A percentile compares a stretch with the other conserved stretches of the same genome.
phyloP scores from a whole-genome alignment of 2,888 invertebrate species.

The Pasiphila rectangulata region DNA sequence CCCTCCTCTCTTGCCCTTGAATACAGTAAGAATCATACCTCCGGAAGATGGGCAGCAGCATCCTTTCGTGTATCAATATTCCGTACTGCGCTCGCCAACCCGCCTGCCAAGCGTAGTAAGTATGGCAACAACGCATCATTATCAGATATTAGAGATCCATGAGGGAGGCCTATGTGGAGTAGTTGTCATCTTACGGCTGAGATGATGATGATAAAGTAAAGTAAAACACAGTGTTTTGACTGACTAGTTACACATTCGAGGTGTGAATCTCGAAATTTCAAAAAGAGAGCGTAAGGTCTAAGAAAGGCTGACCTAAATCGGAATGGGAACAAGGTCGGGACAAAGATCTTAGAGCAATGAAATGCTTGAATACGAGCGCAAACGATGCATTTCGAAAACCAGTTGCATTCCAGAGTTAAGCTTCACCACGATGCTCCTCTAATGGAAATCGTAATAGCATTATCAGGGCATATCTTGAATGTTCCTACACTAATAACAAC shows the following conservation, averaged over 20 bases:
- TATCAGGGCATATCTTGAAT: neutral
- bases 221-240: too few species aligned
- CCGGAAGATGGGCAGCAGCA: too few species aligned
- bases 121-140: too few species aligned
- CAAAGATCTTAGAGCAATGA: constrained; percentile 34
- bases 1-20: too few species aligned
- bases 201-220: too few species aligned
- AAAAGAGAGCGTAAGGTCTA: constrained; percentile 25
- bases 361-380: constrained; percentile 25
- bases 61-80: too few species aligned
- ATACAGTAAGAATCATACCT: too few species aligned
- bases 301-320: constrained; percentile 33
- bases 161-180: too few species aligned
- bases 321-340: constrained; percentile 33
- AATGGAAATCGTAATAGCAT: neutral
- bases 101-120: too few species aligned
- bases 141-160: too few species aligned
- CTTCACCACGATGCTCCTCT: neutral
- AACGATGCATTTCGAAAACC: constrained; percentile 17
- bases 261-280: constrained; percentile 20
- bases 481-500: neutral
- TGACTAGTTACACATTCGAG: constrained; percentile 2
- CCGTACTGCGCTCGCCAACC: too few species aligned
- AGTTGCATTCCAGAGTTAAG: constrained; percentile 3
- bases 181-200: too few species aligned